Evolutionary conservation across 2,113 vertebrate genomes (phyloP).

Genomic region (Oryzias woworae): DNA sequence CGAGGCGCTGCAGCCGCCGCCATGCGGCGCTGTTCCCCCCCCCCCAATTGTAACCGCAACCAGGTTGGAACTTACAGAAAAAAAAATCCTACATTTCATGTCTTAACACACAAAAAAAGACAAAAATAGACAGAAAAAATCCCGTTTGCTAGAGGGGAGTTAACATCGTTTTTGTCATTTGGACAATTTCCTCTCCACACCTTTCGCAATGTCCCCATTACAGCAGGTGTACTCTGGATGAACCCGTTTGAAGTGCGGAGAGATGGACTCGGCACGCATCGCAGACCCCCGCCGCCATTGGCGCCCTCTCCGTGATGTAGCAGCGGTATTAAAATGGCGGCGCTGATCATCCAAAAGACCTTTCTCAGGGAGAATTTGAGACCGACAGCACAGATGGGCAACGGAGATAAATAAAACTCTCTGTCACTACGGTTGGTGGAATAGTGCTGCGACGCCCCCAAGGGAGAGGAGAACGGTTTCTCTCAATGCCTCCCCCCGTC

Average conservation of each 20-base stretch:
- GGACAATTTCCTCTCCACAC: conserved; percentile 67
- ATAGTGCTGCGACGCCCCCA: conserved; percentile 86
- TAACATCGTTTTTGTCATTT: conserved; percentile 67
- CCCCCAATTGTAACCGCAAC: conserved; percentile 21
- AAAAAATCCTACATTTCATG: background rate
- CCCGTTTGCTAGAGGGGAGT: conserved; percentile 37
- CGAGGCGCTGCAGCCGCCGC: conserved; percentile 46
- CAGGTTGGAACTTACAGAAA: conserved; percentile 36
- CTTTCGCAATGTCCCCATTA: conserved; percentile 70
- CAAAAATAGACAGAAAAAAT: conserved; percentile 42
- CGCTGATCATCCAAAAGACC: conserved; percentile 92
- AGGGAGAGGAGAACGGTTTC: conserved; percentile 74
- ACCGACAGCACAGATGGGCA: conserved; percentile 93
- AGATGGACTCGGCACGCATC: conserved; percentile 75
- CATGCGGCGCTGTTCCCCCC: conserved; percentile 64
- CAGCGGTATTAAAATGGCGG: conserved; percentile 91
- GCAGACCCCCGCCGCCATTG: conserved; percentile 73
- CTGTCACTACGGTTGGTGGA: conserved; percentile 88
- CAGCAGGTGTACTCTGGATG: conserved; percentile 89
- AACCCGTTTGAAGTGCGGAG: conserved; percentile 80
- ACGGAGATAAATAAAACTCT: conserved; percentile 91
- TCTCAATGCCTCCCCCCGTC: conserved; percentile 33
- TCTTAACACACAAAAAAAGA: conserved; percentile 6
- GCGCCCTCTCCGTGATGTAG: conserved; percentile 86
- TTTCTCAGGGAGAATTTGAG: conserved; percentile 91